Conservation (phyloP, 2,888 invertebrate species). For the Panorpa germanica region DNA sequence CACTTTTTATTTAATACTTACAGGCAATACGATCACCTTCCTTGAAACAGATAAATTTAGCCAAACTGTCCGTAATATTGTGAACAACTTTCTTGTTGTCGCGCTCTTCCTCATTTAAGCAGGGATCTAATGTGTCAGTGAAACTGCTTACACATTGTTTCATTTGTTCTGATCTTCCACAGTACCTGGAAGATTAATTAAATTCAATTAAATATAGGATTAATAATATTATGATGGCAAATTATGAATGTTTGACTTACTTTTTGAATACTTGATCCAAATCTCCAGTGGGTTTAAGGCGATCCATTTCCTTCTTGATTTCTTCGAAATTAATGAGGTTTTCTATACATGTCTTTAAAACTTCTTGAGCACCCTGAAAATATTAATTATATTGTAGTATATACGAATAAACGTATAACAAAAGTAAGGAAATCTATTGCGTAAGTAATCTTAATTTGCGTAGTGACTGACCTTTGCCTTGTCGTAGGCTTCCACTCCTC, state of each 20-base stretch:
- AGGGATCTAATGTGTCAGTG: constrained; percentile 34
- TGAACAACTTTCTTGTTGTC: constrained; percentile 37
- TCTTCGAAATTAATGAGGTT: constrained; percentile 34
- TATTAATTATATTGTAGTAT: constrained; percentile 8
- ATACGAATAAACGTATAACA: constrained; percentile 1
- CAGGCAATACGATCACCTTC: constrained; percentile 68
- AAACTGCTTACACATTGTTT: constrained; percentile 40
- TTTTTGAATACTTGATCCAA: constrained; percentile 52
- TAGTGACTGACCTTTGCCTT: constrained; percentile 28
- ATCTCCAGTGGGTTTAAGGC: constrained; percentile 46
- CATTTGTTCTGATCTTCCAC: constrained; percentile 37
- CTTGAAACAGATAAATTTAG: constrained; percentile 57
- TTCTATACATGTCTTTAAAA: constrained; percentile 32
- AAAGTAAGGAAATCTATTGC: not conserved
- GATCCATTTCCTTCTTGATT: constrained; percentile 44
- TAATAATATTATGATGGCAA: not conserved
- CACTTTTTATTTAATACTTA: constrained; percentile 23
- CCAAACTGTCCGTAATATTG: constrained; percentile 47
- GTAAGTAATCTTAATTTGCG: not conserved
- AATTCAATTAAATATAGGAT: not conserved
- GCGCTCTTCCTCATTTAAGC: constrained; percentile 40
- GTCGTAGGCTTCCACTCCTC: constrained; percentile 32
- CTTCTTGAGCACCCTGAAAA: constrained; percentile 25
- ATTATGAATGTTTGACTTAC: constrained; percentile 16
- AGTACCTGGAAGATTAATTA: constrained; percentile 34